Evolutionary conservation across 2,888 invertebrate genomes (phyloP).

Genomic region (Dichetophora obliterata): DNA sequence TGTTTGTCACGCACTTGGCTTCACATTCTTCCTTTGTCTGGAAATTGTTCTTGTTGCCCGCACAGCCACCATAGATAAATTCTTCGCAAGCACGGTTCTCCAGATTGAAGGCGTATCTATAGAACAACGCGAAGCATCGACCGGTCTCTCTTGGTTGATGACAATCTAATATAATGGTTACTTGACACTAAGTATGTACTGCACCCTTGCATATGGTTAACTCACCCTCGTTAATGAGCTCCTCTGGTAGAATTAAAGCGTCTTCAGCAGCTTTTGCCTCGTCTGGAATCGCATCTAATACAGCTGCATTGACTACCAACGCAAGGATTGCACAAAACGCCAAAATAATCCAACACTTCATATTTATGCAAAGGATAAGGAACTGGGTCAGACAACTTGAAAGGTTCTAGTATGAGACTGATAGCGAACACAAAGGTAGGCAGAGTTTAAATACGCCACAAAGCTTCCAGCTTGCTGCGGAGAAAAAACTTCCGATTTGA

Average conservation of each 20-base stretch:
- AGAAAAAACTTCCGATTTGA: conserved; percentile 6
- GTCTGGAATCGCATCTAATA: not conserved
- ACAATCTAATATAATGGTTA: conserved; percentile 68
- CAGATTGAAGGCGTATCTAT: conserved; percentile 62
- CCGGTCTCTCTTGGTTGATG: conserved; percentile 77
- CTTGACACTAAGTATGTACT: not conserved
- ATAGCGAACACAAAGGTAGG: not conserved
- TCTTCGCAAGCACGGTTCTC: conserved; percentile 74
- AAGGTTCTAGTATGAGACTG: not conserved
- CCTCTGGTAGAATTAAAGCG: not conserved
- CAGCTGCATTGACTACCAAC: conserved; percentile 21
- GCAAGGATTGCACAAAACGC: conserved; percentile 3
- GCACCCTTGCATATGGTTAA: not conserved
- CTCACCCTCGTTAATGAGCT: conserved; percentile 42
- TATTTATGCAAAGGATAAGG: not conserved
- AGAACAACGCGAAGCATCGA: conserved; percentile 76
- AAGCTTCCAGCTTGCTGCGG: not conserved
- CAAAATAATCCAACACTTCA: conserved; percentile 2
- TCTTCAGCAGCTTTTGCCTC: conserved; percentile 26
- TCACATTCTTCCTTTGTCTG: conserved; percentile 76
- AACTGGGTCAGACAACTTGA: not conserved
- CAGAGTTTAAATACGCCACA: not conserved
- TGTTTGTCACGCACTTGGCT: conserved; percentile 69
- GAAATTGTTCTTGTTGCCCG: conserved; percentile 87
- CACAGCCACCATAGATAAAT: conserved; percentile 82